phyloP scores from a whole-genome alignment of 2,797 vertebrate genomes.

The Buceros bicornis region DNA sequence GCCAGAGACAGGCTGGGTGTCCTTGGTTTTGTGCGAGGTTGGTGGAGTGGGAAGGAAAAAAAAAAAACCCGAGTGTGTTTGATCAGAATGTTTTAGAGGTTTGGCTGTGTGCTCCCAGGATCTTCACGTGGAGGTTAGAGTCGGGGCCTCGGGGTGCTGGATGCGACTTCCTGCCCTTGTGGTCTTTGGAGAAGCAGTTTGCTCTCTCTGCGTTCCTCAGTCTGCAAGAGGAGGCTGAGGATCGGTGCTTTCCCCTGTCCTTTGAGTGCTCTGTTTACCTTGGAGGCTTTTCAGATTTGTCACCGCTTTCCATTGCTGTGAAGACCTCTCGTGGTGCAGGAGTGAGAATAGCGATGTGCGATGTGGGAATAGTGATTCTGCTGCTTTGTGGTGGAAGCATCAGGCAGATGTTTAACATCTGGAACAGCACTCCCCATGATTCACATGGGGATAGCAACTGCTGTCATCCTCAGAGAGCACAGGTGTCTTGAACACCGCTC shows the following conservation, averaged over 20 bases:
- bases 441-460: accelerated
- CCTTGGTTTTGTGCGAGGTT: not conserved
- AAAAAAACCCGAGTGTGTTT: not conserved
- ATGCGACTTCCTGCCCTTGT: accelerated
- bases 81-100: not conserved
- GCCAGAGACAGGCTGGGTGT: not conserved
- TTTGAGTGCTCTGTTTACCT: not conserved
- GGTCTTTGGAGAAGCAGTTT: not conserved
- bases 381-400: not conserved
- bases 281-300: not conserved
- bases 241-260: not conserved
- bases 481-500: not conserved
- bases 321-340: not conserved
- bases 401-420: not conserved
- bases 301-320: not conserved
- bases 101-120: not conserved
- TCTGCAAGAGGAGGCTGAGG: not conserved
- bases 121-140: not conserved
- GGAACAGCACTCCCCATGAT: accelerated
- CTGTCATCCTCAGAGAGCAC: not conserved
- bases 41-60: not conserved
- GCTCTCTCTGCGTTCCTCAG: not conserved
- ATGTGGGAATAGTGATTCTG: accelerated
- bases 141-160: not conserved
- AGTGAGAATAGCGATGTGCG: not conserved